phyloP scores from a whole-genome alignment of 2,113 vertebrate species.

The Isurus oxyrinchus region DNA sequence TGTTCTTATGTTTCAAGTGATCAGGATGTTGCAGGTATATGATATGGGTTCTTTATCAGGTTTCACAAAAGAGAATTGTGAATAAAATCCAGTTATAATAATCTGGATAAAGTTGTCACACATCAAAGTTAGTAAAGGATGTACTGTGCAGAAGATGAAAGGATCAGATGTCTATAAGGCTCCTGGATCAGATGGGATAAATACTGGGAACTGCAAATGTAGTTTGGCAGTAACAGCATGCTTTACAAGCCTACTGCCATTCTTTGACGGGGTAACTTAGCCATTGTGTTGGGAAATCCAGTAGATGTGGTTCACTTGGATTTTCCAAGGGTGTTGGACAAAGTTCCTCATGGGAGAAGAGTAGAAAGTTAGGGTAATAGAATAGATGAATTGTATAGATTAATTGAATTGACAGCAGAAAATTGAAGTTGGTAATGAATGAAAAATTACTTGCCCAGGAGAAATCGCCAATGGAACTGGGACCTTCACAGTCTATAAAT shows the following conservation, averaged over 20 bases:
- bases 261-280: too few species aligned
- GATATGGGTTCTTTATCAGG: too few species aligned
- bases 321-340: background rate
- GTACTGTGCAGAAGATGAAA: background rate
- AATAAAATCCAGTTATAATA: background rate
- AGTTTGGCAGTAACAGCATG: background rate
- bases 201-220: background rate
- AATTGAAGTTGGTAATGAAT: background rate
- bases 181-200: background rate
- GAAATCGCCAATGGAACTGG: background rate
- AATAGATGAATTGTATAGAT: too few species aligned
- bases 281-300: background rate
- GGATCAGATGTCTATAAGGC: background rate
- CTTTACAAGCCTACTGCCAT: too few species aligned
- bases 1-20: too few species aligned
- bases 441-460: background rate
- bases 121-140: background rate
- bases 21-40: too few species aligned
- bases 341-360: background rate
- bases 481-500: background rate
- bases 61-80: too few species aligned
- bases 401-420: too few species aligned
- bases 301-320: background rate
- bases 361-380: too few species aligned
- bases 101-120: background rate